These are phyloP conservation scores for Acanthornis magna DNA, from an alignment of 2,797 vertebrate species.

Conservation along the genomic window DNA sequence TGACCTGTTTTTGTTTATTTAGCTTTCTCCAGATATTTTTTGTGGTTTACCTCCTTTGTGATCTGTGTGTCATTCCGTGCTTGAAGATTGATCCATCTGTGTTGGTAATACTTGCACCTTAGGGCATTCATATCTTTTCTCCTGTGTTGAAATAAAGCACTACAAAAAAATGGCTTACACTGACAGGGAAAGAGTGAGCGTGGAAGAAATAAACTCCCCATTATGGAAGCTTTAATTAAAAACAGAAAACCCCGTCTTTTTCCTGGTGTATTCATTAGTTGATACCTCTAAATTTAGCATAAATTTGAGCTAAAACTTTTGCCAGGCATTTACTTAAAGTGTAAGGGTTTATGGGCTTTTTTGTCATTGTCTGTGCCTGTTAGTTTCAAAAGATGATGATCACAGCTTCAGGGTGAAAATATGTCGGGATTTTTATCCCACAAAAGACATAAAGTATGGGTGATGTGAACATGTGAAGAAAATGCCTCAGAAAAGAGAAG, in stretches of 20 bases:
- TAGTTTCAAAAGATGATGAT: slow-evolving; percentile 38
- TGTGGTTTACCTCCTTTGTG: slow-evolving; percentile 32
- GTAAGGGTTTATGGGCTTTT: neutral
- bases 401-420: slow-evolving; percentile 36
- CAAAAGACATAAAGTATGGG: neutral
- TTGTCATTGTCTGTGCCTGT: neutral
- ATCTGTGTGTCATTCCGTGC: slow-evolving; percentile 5
- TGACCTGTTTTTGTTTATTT: slow-evolving; percentile 28
- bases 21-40: neutral
- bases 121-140: slow-evolving; percentile 54
- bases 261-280: slow-evolving; percentile 16
- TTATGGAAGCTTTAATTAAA: slow-evolving; percentile 58
- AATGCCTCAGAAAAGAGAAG: slow-evolving; percentile 47
- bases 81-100: slow-evolving; percentile 64
- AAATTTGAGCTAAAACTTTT: neutral
- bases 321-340: neutral
- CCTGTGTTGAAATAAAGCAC: slow-evolving; percentile 37
- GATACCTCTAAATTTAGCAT: slow-evolving; percentile 5
- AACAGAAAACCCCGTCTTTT: neutral
- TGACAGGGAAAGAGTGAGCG: neutral
- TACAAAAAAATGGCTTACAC: slow-evolving; percentile 15
- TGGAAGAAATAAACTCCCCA: neutral
- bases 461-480: slow-evolving; percentile 3
- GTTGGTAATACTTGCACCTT: slow-evolving; percentile 31
- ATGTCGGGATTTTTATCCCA: slow-evolving; percentile 39